Conservation (phyloP, 2,888 invertebrate species). For the Sarcophaga caerulescens region DNA sequence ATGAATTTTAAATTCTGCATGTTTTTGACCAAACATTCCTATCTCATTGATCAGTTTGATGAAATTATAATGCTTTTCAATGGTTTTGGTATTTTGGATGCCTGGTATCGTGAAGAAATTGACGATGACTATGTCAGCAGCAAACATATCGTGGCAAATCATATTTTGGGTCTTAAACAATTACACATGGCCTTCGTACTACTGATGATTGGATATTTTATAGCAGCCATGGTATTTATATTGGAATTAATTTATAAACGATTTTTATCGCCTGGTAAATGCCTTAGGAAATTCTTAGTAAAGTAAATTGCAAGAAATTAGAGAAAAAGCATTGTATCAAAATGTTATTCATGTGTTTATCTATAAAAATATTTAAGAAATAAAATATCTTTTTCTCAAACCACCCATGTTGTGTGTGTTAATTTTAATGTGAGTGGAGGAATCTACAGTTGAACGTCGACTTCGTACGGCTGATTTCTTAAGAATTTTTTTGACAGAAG, state of each 20-base stretch:
- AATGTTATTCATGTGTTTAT: background rate
- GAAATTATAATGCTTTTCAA: constrained; percentile 46
- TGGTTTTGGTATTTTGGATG: constrained; percentile 57
- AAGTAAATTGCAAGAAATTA: background rate
- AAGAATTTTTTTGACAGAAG: too few species aligned
- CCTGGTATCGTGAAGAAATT: constrained; percentile 55
- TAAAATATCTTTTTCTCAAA: background rate
- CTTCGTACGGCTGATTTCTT: too few species aligned
- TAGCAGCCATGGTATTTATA: background rate
- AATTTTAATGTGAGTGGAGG: too few species aligned
- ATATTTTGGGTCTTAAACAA: constrained; percentile 15
- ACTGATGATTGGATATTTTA: background rate
- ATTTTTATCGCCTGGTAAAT: background rate
- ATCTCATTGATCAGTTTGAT: constrained; percentile 56
- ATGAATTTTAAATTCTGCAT: constrained; percentile 62
- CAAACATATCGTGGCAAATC: background rate
- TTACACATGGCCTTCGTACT: constrained; percentile 15
- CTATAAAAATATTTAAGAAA: too few species aligned
- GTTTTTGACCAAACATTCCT: constrained; percentile 69
- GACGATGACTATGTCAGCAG: constrained; percentile 25
- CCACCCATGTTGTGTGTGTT: too few species aligned
- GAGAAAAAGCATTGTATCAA: background rate
- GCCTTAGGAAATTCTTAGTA: background rate
- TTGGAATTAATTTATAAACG: background rate
- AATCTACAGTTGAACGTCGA: too few species aligned